Base-by-base conservation (phyloP, 1,140 invertebrate species). In the Listronotus oregonensis region DNA sequence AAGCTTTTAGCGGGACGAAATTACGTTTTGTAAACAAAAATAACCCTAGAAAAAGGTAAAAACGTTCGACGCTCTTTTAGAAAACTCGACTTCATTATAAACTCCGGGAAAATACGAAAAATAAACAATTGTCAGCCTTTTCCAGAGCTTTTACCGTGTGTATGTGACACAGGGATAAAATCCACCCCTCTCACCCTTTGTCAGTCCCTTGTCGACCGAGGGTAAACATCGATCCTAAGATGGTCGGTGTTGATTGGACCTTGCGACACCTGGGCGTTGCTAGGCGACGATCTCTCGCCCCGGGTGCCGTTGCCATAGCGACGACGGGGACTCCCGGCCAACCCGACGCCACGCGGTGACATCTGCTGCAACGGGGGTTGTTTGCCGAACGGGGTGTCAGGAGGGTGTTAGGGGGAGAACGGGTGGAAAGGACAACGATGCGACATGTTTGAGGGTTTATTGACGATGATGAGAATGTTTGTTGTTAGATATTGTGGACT, bases 161-260 rank as follows among this genome's bases (percentile, higher is more conserved):
- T 47, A 61, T 61, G 59, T 61, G 59, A 61, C 59, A 40, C 15
- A n/a, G 37, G 47, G 34, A 12, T n/a, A 21, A 31, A 47, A 47
- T 12, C 27, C 14, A 21, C 34, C 37, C 47, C 46, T 61, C 34
- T 14, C 47, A 12, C 49, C 17, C 37, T 10, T 9, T 47, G 9
- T 27, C 39, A 50, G 8, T 34, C 42, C 42, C 40, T 40, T 14
- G 14, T 64, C 52, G 55, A n/a, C 18, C 39, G 37, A 58, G 56
- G 56, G 70, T 73, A 76, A 77, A 75, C 75, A 77, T 77, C 72
- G 75, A 77, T 77, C 75, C 75, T 77, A 74, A 75, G 75, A 76
- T 75, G 71, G 73, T 69, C 72, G 64, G 74, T 76, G 75, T 76
- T 77, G 75, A 77, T 77, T 77, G 75, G 75, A 72, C 72, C 68